These are phyloP conservation scores for Macropus fuliginosus DNA, from an alignment of 2,797 vertebrate genomes.

Conservation along the genomic window DNA sequence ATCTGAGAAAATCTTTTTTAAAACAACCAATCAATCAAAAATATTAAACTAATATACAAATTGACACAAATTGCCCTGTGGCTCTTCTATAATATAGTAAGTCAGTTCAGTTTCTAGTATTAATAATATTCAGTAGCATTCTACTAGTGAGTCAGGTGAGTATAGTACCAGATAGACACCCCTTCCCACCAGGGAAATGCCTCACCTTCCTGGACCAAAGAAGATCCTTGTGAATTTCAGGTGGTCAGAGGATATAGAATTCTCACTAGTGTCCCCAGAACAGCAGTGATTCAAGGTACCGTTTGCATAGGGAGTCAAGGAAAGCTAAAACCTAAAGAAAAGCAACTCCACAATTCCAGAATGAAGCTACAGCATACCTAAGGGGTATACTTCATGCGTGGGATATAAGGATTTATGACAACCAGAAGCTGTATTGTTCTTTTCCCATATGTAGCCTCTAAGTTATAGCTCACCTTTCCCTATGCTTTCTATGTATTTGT, in stretches of 20 bases:
- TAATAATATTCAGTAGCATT: neutral
- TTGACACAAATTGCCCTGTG: neutral
- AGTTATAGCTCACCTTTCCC: neutral
- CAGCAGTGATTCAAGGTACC: neutral
- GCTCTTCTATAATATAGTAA: neutral
- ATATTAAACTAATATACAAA: neutral
- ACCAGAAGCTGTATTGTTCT: neutral
- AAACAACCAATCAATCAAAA: neutral
- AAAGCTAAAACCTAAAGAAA: neutral
- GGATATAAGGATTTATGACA: neutral
- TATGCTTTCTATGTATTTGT: neutral
- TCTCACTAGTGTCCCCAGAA: neutral
- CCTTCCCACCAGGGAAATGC: neutral
- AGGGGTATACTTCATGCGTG: neutral
- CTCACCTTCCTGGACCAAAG: neutral
- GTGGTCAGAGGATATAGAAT: neutral
- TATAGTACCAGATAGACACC: neutral
- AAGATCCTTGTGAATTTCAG: neutral
- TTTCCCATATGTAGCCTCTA: neutral
- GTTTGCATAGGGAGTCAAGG: neutral
- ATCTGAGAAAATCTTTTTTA: neutral
- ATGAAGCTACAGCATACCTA: neutral
- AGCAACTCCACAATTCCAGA: neutral
- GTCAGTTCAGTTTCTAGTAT: neutral
- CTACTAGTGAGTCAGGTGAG: neutral